These are phyloP conservation scores for Xerus inauris DNA, from an alignment of 2,113 vertebrate species.

Conservation along the genomic window DNA sequence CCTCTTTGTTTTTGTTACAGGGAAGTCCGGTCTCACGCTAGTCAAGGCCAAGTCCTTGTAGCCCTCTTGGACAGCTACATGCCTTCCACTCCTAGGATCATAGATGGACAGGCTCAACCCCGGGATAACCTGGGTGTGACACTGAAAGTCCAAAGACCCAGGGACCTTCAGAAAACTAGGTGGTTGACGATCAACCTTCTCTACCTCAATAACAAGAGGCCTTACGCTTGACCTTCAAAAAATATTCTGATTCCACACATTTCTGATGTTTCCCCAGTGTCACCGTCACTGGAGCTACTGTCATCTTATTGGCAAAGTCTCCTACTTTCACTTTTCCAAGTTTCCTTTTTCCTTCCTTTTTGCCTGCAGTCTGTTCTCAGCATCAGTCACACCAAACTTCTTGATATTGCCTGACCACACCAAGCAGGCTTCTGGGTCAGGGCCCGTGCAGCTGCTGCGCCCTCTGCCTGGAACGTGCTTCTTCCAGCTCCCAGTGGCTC, in stretches of 20 bases:
- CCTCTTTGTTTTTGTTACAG: background rate
- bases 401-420: too few species aligned
- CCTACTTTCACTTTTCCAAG: background rate
- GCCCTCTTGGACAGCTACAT: background rate
- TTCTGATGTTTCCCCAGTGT: background rate
- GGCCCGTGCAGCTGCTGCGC: background rate
- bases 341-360: background rate
- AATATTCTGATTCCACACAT: background rate
- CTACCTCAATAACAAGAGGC: background rate
- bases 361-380: background rate
- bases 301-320: background rate
- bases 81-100: too few species aligned
- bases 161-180: background rate
- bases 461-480: background rate
- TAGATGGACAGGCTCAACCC: background rate
- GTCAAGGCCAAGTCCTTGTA: background rate
- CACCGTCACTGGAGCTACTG: too few species aligned
- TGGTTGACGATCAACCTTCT: background rate
- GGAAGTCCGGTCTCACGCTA: background rate
- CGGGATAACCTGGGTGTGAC: background rate
- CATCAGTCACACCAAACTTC: too few species aligned
- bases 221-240: background rate
- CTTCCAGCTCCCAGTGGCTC: background rate
- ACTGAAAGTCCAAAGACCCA: too few species aligned
- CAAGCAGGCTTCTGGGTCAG: background rate